These are phyloP conservation scores for Sceliomorpha sp. DNA, from an alignment of 2,888 invertebrate genomes.

Conservation along the genomic window DNA sequence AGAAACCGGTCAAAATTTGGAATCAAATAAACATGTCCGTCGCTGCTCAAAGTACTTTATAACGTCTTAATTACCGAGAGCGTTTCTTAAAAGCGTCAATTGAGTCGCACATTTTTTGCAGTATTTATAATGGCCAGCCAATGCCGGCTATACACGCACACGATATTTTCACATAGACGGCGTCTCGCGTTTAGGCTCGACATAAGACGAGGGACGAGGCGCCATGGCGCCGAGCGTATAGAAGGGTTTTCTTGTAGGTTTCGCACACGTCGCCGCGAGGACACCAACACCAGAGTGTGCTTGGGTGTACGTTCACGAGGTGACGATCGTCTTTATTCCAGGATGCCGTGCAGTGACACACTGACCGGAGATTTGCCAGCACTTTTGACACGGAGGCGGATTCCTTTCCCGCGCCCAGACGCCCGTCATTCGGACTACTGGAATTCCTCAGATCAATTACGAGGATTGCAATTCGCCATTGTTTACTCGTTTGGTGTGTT, in stretches of 20 bases:
- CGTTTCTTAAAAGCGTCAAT: too few relatives aligned
- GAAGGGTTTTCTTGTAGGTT: slow-evolving; percentile 80
- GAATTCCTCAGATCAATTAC: slow-evolving; percentile 25
- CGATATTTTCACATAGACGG: slow-evolving; percentile 50
- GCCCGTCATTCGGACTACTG: slow-evolving; percentile 26
- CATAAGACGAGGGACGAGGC: slow-evolving; percentile 68
- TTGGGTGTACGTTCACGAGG: slow-evolving; percentile 50
- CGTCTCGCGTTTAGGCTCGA: slow-evolving; percentile 44
- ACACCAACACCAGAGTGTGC: slow-evolving; percentile 33
- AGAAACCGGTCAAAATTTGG: too few relatives aligned
- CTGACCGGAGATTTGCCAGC: slow-evolving; percentile 53
- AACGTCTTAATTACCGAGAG: neutral
- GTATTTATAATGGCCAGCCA: slow-evolving; percentile 42
- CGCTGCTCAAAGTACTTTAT: too few relatives aligned
- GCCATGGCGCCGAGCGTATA: slow-evolving; percentile 80
- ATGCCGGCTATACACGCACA: slow-evolving; percentile 45
- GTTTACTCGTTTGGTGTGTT: too few relatives aligned
- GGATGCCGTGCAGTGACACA: slow-evolving; percentile 54
- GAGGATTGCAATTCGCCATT: slow-evolving; percentile 5
- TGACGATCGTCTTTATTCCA: slow-evolving; percentile 56
- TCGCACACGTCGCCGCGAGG: slow-evolving; percentile 60
- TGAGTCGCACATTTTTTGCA: slow-evolving; percentile 13
- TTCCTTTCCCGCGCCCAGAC: slow-evolving; percentile 36
- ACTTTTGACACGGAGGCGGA: slow-evolving; percentile 51
- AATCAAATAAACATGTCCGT: too few relatives aligned